Evolutionary conservation across 2,888 invertebrate genomes (phyloP).

Genomic region (Amphiduros pacificus): DNA sequence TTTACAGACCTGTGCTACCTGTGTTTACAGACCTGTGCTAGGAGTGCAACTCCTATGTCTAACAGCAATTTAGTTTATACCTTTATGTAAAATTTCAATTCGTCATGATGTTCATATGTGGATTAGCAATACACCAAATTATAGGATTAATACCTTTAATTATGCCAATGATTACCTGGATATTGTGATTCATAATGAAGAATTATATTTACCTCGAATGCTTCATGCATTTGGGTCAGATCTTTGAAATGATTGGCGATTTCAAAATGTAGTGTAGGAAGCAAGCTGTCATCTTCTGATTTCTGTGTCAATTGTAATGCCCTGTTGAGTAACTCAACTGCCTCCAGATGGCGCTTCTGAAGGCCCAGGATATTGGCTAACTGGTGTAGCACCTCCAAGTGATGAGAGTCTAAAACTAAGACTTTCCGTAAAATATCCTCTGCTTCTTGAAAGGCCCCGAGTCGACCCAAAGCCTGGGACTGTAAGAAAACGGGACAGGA

Average conservation of each 20-base stretch:
- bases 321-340: background rate
- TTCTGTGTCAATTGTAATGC: no score
- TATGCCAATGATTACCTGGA: no score
- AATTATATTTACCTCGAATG: conserved; percentile 12
- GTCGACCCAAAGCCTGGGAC: conserved; percentile 8
- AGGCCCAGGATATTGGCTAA: conserved; percentile 14
- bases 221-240: conserved; percentile 1
- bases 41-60: no score
- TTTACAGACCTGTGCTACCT: no score
- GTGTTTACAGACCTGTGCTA: no score
- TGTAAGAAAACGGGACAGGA: no score
- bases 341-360: conserved; percentile 12
- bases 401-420: background rate
- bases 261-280: conserved; percentile 8
- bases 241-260: conserved; percentile 16
- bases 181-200: no score
- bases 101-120: no score
- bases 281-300: conserved; percentile 1
- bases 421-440: conserved; percentile 7
- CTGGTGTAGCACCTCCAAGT: conserved; percentile 17
- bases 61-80: no score
- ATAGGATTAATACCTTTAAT: no score
- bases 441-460: conserved; percentile 6
- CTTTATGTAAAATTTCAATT: no score
- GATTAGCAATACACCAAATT: no score